Base-by-base conservation (phyloP, 2,888 invertebrate genomes). In the Lasioglossum villosulum region DNA sequence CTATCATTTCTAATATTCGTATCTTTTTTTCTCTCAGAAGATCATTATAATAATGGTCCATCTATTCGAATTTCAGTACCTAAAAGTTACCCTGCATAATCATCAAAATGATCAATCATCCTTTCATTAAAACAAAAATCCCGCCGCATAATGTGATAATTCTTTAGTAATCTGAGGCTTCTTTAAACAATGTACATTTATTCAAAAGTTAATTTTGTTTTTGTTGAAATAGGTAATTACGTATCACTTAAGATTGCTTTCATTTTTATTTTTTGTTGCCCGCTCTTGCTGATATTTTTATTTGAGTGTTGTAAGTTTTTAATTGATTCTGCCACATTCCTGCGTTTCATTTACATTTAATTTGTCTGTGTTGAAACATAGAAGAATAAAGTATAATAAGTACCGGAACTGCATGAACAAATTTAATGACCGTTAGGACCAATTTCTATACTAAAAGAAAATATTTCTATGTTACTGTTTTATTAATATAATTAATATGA, bases 111-210 rank as follows among this genome's bases (percentile, higher is more conserved):
- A 68, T 56, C 48, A 71, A 23, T 83, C 83, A 81, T 75, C 77
- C 34, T 63, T 39, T 52, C 56, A 72, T 77, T 45, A 30, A 48
- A 77, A 70, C 37, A 82, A 85, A 89, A 92, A 93, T 93, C 92
- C 93, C 91, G 92, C 92, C 91, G 93, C 92, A 88, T 86, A 78
- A 79, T 71, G 82, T 94, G 95, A 94, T 91, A 94, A 94, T 92
- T 94, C 95, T 95, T 95, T 95, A 95, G 95, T 95, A 95, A 95
- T 95, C 95, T 95, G 95, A 95, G 95, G 95, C 95, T 93, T 91
- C 91, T 89, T 66, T 83, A 82, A 85, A 82, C 82, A 83, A 79
- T 73, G 82, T 87, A 48, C 80, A 80, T 82, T 88, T 19, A 76
- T 79, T 74, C 73, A 83, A 80, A 77, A 80, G 52, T 82, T 81